phyloP scores from a whole-genome alignment of 2,113 vertebrate species.

The Bettongia penicillata region DNA sequence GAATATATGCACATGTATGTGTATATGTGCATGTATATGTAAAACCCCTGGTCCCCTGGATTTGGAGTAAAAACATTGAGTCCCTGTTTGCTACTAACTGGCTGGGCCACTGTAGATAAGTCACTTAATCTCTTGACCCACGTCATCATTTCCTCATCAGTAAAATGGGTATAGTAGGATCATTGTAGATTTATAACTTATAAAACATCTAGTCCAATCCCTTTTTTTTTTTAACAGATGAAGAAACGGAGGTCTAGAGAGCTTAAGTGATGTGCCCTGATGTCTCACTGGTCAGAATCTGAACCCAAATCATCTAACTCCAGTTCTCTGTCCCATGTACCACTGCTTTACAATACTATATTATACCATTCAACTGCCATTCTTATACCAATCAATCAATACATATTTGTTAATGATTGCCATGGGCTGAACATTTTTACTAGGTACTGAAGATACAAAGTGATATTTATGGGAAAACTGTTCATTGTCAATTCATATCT shows the following conservation, averaged over 20 bases:
- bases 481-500: background rate
- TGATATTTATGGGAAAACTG: background rate
- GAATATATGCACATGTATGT: too few relatives aligned
- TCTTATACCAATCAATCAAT: background rate
- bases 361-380: background rate
- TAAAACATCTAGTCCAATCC: background rate
- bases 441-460: background rate
- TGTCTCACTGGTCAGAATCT: background rate
- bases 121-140: too few relatives aligned
- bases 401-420: background rate
- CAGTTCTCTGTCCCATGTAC: too few relatives aligned
- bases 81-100: too few relatives aligned
- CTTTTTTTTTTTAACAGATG: background rate
- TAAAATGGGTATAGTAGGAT: background rate
- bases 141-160: too few relatives aligned
- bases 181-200: background rate
- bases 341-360: background rate
- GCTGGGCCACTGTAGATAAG: too few relatives aligned
- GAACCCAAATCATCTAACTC: background rate
- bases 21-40: too few relatives aligned
- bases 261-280: background rate
- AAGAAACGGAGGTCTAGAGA: background rate
- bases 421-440: background rate
- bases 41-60: too few relatives aligned
- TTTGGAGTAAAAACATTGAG: too few relatives aligned